Evolutionary conservation across 2,888 invertebrate genomes (phyloP).

Genomic region (Byasa hedistus): DNA sequence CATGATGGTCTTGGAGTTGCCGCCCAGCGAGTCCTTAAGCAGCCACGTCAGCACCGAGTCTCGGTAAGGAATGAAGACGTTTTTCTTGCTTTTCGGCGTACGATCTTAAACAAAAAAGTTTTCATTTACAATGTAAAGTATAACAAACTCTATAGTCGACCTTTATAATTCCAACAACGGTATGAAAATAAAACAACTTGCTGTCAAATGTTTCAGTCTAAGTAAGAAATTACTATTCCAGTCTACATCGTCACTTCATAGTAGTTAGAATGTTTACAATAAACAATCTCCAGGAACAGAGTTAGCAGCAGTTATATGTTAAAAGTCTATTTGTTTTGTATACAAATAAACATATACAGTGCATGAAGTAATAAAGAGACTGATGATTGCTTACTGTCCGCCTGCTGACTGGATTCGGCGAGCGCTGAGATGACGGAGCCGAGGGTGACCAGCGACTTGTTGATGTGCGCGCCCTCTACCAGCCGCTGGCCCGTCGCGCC

Average conservation of each 20-base stretch:
- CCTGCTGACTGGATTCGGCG: conserved; percentile 82
- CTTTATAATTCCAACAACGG: no score
- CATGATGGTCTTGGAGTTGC: conserved; percentile 95
- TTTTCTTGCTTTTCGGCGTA: conserved; percentile 67
- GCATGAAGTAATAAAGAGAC: background rate
- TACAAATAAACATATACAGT: no score
- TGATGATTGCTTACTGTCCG: conserved; percentile 43
- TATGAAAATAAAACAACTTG: no score
- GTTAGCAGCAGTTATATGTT: no score
- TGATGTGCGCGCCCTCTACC: conserved; percentile 94
- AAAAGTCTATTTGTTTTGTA: no score
- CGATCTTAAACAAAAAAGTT: conserved; percentile 46
- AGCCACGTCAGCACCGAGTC: conserved; percentile 94
- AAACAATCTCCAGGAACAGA: no score
- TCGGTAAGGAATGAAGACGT: conserved; percentile 90
- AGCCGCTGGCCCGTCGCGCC: conserved; percentile 94
- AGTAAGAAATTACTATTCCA: no score
- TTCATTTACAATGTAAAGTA: no score
- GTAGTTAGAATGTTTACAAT: no score
- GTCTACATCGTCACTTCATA: no score
- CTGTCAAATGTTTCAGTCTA: no score
- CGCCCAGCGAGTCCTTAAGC: conserved; percentile 92
- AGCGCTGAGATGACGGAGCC: conserved; percentile 93
- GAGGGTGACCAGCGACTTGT: conserved; percentile 92
- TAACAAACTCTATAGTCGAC: no score